Conservation (phyloP, 2,113 vertebrate species). For the Prionailurus bengalensis region DNA sequence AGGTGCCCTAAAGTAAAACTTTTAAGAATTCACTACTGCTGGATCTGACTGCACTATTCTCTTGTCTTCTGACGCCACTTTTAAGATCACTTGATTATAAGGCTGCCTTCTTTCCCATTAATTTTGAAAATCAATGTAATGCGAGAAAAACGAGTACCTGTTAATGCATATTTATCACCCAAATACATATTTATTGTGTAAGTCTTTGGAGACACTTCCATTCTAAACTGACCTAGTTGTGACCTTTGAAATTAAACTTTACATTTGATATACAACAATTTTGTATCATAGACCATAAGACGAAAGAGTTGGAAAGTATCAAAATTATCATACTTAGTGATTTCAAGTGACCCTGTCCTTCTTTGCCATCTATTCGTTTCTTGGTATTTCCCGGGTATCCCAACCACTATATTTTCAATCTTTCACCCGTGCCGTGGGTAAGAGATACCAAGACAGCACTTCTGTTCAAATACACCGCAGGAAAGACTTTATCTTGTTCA, state of each 20-base stretch:
- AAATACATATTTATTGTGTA: neutral
- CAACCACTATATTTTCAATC: neutral
- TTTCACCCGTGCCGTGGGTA: neutral
- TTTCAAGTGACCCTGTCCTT: neutral
- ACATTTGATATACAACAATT: conserved; percentile 26
- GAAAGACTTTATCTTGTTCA: neutral
- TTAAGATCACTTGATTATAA: neutral
- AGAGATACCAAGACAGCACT: neutral
- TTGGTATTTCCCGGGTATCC: neutral
- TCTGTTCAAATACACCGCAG: neutral
- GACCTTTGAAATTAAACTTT: conserved; percentile 70
- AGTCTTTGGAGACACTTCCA: conserved; percentile 45
- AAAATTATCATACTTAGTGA: neutral
- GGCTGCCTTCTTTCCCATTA: neutral
- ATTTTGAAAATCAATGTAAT: conserved; percentile 55
- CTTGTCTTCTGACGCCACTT: neutral
- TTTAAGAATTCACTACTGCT: neutral
- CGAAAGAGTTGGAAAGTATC: neutral
- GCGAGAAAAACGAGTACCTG: conserved; percentile 47
- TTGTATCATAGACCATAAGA: conserved; percentile 1
- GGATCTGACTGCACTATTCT: neutral
- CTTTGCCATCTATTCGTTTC: neutral
- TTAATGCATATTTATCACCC: conserved; percentile 61
- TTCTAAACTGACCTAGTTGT: conserved; percentile 56
- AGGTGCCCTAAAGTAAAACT: neutral